Percentiles rank a stretch among this genome's conserved stretches.
phyloP scores from a whole-genome alignment of 2,888 invertebrate species.

The Pseudococcus longispinus region DNA sequence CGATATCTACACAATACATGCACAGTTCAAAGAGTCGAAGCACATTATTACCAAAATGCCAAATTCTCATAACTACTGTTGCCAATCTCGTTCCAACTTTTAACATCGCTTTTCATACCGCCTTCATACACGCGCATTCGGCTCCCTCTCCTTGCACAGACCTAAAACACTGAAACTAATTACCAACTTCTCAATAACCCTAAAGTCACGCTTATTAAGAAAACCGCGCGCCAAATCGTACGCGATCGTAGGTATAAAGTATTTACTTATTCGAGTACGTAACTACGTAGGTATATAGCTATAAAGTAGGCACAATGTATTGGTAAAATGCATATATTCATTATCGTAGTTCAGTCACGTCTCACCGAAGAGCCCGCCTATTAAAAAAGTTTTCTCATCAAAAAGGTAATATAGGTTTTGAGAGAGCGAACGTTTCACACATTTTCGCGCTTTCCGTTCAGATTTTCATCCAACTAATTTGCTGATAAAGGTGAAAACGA shows the following conservation, averaged over 20 bases:
- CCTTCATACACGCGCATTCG: not conserved
- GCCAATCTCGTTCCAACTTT: not conserved
- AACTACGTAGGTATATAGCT: not conserved
- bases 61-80: not conserved
- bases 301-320: conserved; percentile 16
- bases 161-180: not conserved
- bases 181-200: conserved; percentile 9
- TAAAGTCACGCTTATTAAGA: conserved; percentile 2
- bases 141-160: not conserved
- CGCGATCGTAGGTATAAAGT: conserved; percentile 11
- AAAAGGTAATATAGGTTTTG: conserved; percentile 22
- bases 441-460: not conserved
- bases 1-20: too few species aligned
- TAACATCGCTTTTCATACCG: not conserved
- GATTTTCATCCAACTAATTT: conserved; percentile 34
- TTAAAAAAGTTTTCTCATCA: conserved; percentile 34
- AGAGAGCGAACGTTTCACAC: conserved; percentile 31
- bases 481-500: conserved; percentile 20
- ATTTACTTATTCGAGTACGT: conserved; percentile 2
- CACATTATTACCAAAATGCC: not conserved
- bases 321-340: conserved; percentile 25
- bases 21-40: not conserved
- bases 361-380: conserved; percentile 14
- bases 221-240: not conserved
- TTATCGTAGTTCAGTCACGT: conserved; percentile 26